These are phyloP conservation scores for Candidula unifasciata DNA, from an alignment of 2,888 invertebrate genomes.

Conservation along the genomic window DNA sequence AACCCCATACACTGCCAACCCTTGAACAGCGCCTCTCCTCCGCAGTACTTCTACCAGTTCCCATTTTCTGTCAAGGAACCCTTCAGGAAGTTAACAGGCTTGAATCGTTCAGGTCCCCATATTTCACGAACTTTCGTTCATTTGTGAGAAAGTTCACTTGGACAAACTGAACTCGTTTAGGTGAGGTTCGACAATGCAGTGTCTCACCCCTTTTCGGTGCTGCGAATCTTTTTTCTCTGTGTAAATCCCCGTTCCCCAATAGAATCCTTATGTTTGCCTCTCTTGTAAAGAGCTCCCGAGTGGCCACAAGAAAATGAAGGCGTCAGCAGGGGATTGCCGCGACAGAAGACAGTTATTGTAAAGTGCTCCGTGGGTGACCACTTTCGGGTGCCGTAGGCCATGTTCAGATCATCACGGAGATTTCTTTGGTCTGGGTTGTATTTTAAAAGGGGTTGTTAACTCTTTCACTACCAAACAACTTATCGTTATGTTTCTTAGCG, in stretches of 20 bases:
- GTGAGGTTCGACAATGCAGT: background rate
- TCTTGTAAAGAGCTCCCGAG: slow-evolving; percentile 14
- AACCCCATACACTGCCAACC: too few relatives aligned
- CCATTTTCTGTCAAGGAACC: slow-evolving; percentile 12
- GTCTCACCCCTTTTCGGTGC: slow-evolving; percentile 15
- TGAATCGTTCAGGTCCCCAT: slow-evolving; percentile 15
- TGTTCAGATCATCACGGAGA: background rate
- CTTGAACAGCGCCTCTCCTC: background rate
- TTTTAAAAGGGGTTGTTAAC: too few relatives aligned
- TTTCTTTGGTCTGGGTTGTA: background rate
- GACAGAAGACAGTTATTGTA: slow-evolving; percentile 10
- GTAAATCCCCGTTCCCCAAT: background rate
- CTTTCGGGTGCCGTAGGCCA: slow-evolving; percentile 7
- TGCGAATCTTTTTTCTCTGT: background rate
- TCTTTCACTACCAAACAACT: too few relatives aligned
- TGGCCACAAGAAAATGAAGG: slow-evolving; percentile 36
- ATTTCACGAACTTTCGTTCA: slow-evolving; percentile 13
- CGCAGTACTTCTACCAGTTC: slow-evolving; percentile 1
- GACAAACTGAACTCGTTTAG: background rate
- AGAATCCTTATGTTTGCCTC: slow-evolving; percentile 31
- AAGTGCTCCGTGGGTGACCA: background rate
- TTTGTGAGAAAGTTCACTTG: slow-evolving; percentile 4
- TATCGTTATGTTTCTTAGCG: too few relatives aligned
- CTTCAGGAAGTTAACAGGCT: slow-evolving; percentile 36
- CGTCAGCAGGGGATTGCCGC: background rate